These are phyloP conservation scores for Eulemur mongoz DNA, from an alignment of 2,797 vertebrate genomes.

Conservation along the genomic window DNA sequence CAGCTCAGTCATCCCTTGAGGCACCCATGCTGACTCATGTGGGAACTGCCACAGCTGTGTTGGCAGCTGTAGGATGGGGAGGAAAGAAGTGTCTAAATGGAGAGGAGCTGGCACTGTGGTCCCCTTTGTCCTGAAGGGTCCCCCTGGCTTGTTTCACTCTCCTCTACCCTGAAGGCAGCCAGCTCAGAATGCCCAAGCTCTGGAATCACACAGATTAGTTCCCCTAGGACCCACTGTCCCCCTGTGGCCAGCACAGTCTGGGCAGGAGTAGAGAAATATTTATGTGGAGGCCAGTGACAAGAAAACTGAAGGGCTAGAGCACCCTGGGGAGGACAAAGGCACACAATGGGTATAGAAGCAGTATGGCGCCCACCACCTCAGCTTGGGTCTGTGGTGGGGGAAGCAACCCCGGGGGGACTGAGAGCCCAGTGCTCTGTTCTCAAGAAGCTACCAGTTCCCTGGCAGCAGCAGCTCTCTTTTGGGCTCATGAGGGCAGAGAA, in stretches of 20 bases:
- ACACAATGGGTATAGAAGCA: background rate
- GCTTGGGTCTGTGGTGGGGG: background rate
- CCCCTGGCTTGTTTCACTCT: background rate
- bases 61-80: background rate
- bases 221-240: background rate
- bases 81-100: too few relatives aligned
- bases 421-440: background rate
- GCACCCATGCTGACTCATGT: background rate
- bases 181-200: background rate
- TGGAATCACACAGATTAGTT: background rate
- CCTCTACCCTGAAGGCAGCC: background rate
- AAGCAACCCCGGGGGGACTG: background rate
- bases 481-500: background rate
- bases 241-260: background rate
- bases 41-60: background rate
- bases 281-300: background rate
- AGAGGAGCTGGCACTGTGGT: background rate
- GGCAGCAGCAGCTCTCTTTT: background rate
- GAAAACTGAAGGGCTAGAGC: background rate
- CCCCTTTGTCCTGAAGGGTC: background rate
- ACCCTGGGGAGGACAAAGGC: background rate
- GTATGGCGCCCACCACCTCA: background rate
- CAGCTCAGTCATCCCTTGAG: background rate
- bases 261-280: background rate
- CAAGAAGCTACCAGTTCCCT: background rate